Evolutionary conservation across 2,113 vertebrate species (phyloP), one percentile per base, ranked within the genome.

Genomic region (Cichladusa arquata): DNA sequence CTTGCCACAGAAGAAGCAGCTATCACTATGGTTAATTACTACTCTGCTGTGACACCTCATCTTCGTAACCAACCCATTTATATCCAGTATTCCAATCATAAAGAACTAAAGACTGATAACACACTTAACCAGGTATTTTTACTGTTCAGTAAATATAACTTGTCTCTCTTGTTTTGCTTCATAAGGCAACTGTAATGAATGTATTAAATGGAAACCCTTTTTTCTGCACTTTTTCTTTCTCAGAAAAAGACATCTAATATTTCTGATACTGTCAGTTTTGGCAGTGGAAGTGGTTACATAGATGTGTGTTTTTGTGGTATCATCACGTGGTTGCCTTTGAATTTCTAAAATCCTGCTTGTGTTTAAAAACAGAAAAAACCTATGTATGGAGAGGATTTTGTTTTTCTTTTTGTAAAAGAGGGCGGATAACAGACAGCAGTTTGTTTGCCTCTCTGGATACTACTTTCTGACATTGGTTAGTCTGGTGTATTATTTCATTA

Each of bases 41-140:
- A 99, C 95, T 98, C 98, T 65, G 99, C 99, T 38, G 98, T 99
- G 74, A 99, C 98, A 1, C 99, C 99, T 88, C 99, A 99, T 64
- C 97, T 99, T 91, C 99, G 99, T 91, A 99, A 99, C 82, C 98
- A 99, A 45, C 99, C 99, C 0, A 98, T 99, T 89, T 99, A 99
- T 81, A 99, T 99, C 94, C 99, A 99, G 89, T 99, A 99, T 96
- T 99, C 99, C 42, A 99, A 99, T 97, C 99, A 99, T 96, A 99
- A 99, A 97, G 99, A 99, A 65, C 98, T 99, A 15, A 99, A 99
- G 97, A 99, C 99, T 22, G 99, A 99, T 97, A 99, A 98, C 90
- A 98, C 98, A 36, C 98, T 99, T 79, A 99, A 99, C 96, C 99
- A 99, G 98, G 99, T 99, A 94, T 95, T 31, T 91, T 45, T 74